These are phyloP conservation scores for Mastacembelus armatus DNA, from an alignment of 2,797 vertebrate genomes.

Conservation along the genomic window DNA sequence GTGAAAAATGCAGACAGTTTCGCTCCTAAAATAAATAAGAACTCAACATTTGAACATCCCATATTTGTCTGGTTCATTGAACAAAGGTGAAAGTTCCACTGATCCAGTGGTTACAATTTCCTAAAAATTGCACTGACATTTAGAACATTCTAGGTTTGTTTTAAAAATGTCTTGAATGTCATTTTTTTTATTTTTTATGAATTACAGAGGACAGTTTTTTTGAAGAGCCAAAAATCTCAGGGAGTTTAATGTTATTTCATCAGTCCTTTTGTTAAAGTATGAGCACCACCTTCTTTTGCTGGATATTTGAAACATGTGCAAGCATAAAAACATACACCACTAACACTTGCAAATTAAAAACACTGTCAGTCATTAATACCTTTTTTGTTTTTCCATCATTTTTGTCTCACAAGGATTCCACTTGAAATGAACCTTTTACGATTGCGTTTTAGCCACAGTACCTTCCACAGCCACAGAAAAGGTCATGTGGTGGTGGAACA, in stretches of 20 bases:
- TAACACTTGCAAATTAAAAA: too few relatives aligned
- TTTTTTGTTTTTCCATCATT: constrained; percentile 5
- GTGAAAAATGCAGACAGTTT: constrained; percentile 2
- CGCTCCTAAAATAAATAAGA: neutral
- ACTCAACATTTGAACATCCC: neutral
- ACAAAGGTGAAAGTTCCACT: neutral
- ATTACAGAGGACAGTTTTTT: too few relatives aligned
- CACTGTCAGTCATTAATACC: neutral
- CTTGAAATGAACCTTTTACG: constrained; percentile 35
- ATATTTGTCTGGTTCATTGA: neutral
- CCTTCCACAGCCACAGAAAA: constrained; percentile 30
- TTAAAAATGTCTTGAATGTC: constrained; percentile 3
- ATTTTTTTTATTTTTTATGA: too few relatives aligned
- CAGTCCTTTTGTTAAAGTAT: too few relatives aligned
- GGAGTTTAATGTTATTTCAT: constrained; percentile 11
- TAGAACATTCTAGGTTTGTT: neutral
- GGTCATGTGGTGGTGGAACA: constrained; percentile 61
- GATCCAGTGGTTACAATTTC: neutral
- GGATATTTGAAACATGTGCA: neutral
- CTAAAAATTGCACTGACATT: neutral
- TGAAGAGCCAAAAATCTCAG: constrained; percentile 1
- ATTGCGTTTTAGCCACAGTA: constrained; percentile 14
- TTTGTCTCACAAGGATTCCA: too few relatives aligned
- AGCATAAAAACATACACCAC: neutral
- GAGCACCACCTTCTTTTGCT: neutral